A percentile compares a stretch with the other conserved stretches of the same genome.
phyloP scores from a whole-genome alignment of 1,140 invertebrate genomes.

The Hylaeus volcanicus region DNA sequence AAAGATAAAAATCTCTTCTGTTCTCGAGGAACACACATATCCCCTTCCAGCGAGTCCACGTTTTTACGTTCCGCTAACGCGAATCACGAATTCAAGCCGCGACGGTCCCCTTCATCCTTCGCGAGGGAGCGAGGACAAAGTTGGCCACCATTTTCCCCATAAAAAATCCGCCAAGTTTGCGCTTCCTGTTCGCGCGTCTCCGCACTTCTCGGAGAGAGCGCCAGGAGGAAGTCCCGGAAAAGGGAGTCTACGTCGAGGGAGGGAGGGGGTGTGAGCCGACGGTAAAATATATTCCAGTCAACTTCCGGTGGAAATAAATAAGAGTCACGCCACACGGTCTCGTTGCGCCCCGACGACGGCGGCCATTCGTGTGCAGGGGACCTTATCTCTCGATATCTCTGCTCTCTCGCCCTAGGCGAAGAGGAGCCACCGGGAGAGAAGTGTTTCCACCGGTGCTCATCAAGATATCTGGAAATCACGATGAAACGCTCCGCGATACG shows the following conservation, averaged over 20 bases:
- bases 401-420: slow-evolving; percentile 32
- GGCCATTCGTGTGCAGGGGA: slow-evolving; percentile 72
- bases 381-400: slow-evolving; percentile 76
- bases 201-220: slow-evolving; percentile 68
- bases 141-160: slow-evolving; percentile 71
- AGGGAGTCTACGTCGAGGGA: slow-evolving; percentile 42
- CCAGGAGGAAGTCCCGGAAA: slow-evolving; percentile 63
- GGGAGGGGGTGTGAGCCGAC: slow-evolving; percentile 62
- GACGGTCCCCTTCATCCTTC: slow-evolving; percentile 2
- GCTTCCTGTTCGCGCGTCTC: slow-evolving; percentile 78
- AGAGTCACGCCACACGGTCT: slow-evolving; percentile 78
- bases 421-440: slow-evolving; percentile 38
- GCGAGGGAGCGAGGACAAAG: slow-evolving; percentile 3
- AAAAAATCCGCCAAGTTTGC: slow-evolving; percentile 79
- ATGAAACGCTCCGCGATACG: slow-evolving; percentile 38
- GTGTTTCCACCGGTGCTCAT: slow-evolving; percentile 53
- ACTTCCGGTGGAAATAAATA: slow-evolving; percentile 81
- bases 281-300: slow-evolving; percentile 80
- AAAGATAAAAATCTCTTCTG: not conserved
- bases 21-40: not conserved
- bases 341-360: slow-evolving; percentile 69
- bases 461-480: slow-evolving; percentile 56
- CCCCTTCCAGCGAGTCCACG: not conserved
- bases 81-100: slow-evolving; percentile 33
- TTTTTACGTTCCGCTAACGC: slow-evolving; percentile 24